Evolutionary conservation across 2,113 vertebrate genomes (phyloP), one percentile per base, ranked within the genome.

Genomic region (Pandion haliaetus): DNA sequence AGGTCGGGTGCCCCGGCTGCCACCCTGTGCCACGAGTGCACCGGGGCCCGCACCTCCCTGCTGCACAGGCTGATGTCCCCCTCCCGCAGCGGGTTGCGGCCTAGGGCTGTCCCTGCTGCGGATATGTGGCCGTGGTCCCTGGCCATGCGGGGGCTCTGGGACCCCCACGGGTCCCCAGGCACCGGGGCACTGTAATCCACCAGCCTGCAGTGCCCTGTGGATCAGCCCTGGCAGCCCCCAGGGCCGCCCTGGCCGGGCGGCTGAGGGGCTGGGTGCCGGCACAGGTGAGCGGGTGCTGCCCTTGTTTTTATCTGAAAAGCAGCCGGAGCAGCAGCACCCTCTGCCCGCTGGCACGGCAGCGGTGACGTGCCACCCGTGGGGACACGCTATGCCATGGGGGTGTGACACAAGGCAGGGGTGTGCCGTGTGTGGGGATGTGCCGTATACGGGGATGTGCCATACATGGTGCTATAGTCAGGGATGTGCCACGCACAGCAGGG

Each of bases 321-420:
- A 15, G 50, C 25, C 4, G 4, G 50, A 44, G 34, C 31, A 23
- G 58, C 31, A 38, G 81, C 14, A 59, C 58, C 79, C 58, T 50
- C 77, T 74, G 55, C 73, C 20, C 16, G 10, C 45, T 31, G 61
- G 34, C 34, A 14, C 1, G 1, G 45, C n/a, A 18, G 13, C 8
- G 2, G 24, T 28, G 44, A 50, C 1, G 4, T 28, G 45, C 32
- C 76, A 21, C 0, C 2, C 2, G 0, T 0, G 17, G 34, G 50
- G 65, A 82, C 20, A 7, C 0, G 4, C 36, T 50, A 23, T 34
- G 52, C 66, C 11, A 6, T 8, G 14, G 38, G 38, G 40, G 16
- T 44, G 71, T 54, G 45, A 32, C 1, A 0, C 11, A 5, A 3
- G 12, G 24, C 67, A 5, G 32, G 18, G 69, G 38, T 9, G 26